A percentile compares a stretch with the other conserved stretches of the same genome.
phyloP scores from a whole-genome alignment of 2,888 invertebrate genomes.

The Hololepta plana region DNA sequence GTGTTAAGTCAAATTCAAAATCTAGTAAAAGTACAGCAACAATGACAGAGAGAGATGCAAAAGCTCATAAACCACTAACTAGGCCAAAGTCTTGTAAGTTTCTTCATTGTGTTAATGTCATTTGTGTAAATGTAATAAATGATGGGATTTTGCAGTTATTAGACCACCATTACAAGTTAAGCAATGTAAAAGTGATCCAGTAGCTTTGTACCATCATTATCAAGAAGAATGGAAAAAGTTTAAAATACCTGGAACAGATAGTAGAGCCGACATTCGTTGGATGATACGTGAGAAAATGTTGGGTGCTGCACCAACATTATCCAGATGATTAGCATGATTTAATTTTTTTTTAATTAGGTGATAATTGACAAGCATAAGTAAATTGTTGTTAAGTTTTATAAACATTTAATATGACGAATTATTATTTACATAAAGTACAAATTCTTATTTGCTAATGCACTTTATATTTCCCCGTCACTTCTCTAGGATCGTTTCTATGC shows the following conservation, averaged over 20 bases:
- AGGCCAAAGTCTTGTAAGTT: too few relatives aligned
- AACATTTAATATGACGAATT: neutral
- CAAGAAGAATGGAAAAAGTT: slow-evolving; percentile 54
- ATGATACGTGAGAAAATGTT: slow-evolving; percentile 50
- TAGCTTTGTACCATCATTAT: slow-evolving; percentile 59
- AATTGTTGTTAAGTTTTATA: slow-evolving; percentile 1
- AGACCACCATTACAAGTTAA: slow-evolving; percentile 30
- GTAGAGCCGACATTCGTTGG: slow-evolving; percentile 49
- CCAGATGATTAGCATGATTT: slow-evolving; percentile 1
- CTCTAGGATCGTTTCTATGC: slow-evolving; percentile 35
- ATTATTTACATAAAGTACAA: neutral
- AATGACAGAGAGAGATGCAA: too few relatives aligned
- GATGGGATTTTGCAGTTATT: slow-evolving; percentile 33
- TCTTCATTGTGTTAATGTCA: too few relatives aligned
- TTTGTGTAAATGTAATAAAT: neutral
- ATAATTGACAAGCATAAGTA: neutral
- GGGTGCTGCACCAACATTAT: slow-evolving; percentile 17
- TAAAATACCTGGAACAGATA: slow-evolving; percentile 56
- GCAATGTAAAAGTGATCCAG: slow-evolving; percentile 47
- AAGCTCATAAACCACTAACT: too few relatives aligned
- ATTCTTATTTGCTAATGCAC: slow-evolving; percentile 18
- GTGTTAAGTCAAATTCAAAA: too few relatives aligned
- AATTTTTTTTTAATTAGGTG: neutral
- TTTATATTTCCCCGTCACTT: slow-evolving; percentile 33
- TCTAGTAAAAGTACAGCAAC: too few relatives aligned